Percentiles rank a stretch among this genome's conserved stretches.
phyloP scores from a whole-genome alignment of 2,797 vertebrate genomes.

The Epinephelus awoara region DNA sequence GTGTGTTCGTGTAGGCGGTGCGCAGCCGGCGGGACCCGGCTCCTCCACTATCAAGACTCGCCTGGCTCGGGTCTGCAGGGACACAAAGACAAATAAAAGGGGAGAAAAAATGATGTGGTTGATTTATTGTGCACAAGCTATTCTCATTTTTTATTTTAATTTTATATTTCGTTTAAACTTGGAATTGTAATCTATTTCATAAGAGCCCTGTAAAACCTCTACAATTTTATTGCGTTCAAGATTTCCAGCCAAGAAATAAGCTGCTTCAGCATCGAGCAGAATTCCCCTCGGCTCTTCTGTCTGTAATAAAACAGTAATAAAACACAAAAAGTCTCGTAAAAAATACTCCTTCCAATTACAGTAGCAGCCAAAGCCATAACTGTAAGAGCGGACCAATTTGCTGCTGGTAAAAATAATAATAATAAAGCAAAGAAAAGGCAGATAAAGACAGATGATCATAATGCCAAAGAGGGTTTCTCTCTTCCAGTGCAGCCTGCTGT shows the following conservation, averaged over 20 bases:
- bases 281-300: constrained; percentile 47
- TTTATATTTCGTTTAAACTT: constrained; percentile 36
- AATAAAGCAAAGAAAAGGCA: constrained; percentile 22
- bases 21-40: constrained; percentile 93
- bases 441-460: constrained; percentile 56
- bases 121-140: constrained; percentile 16
- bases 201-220: constrained; percentile 30
- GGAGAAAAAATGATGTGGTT: background rate
- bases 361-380: constrained; percentile 45
- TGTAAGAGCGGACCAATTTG: constrained; percentile 43
- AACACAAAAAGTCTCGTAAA: constrained; percentile 51
- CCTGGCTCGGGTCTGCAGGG: constrained; percentile 84
- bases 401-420: constrained; percentile 22
- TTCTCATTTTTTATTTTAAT: constrained; percentile 7
- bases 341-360: constrained; percentile 60
- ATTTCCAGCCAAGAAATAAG: constrained; percentile 47
- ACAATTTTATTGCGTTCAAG: constrained; percentile 47
- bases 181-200: constrained; percentile 33
- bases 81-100: constrained; percentile 8
- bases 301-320: constrained; percentile 71
- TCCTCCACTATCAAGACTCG: constrained; percentile 80
- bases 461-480: constrained; percentile 30
- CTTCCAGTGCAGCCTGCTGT: constrained; percentile 22
- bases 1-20: constrained; percentile 99
- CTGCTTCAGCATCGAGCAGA: constrained; percentile 36